A percentile compares a stretch with the other conserved stretches of the same genome.
Conservation (phyloP, 2,113 vertebrate genomes). For the Carassius gibelio region DNA sequence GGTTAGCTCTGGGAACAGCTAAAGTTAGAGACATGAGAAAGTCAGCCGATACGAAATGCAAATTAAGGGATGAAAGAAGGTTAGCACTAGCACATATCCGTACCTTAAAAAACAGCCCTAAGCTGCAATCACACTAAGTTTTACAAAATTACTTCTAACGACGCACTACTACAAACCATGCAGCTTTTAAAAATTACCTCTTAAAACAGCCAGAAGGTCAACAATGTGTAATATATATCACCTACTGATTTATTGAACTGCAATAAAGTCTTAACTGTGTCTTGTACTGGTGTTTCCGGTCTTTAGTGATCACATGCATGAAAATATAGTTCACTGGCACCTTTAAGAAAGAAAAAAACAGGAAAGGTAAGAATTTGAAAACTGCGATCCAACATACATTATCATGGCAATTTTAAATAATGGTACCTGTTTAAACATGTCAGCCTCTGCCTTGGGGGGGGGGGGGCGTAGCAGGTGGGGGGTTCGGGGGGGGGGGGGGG, state of each 20-base stretch:
- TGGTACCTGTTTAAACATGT: not conserved
- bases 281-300: not conserved
- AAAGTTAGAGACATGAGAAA: conserved; percentile 21
- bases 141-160: too few species aligned
- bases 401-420: not conserved
- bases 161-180: too few species aligned
- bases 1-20: conserved; percentile 26
- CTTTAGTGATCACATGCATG: not conserved
- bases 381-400: not conserved
- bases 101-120: too few species aligned
- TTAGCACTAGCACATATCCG: not conserved
- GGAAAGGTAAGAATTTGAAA: not conserved
- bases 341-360: not conserved
- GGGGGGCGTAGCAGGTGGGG: too few species aligned
- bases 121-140: too few species aligned
- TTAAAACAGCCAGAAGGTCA: not conserved
- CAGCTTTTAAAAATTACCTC: not conserved
- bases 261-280: not conserved
- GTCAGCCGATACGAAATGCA: not conserved
- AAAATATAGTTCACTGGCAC: not conserved
- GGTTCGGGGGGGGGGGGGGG: too few species aligned
- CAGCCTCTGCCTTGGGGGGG: not conserved
- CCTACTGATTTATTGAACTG: not conserved
- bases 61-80: not conserved
- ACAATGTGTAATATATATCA: not conserved